These are phyloP conservation scores for Alcedo quadribrachys DNA, from an alignment of 2,797 vertebrate genomes.

Conservation along the genomic window DNA sequence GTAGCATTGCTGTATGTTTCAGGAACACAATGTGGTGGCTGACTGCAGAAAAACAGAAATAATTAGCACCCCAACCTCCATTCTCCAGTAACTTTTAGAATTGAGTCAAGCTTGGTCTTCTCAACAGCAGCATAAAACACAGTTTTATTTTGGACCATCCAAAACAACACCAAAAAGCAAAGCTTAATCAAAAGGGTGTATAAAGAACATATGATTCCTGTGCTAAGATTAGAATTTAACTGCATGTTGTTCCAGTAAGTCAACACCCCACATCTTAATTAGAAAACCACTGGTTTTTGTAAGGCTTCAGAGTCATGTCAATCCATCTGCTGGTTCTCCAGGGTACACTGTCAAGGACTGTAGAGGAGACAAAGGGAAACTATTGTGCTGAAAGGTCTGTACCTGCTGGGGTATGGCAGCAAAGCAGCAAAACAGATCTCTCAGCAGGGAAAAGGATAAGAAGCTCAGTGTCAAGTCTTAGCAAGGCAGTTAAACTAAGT, in stretches of 20 bases:
- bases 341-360: background rate
- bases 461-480: background rate
- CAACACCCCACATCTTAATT: background rate
- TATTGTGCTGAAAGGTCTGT: background rate
- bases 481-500: background rate
- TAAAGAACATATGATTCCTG: background rate
- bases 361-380: background rate
- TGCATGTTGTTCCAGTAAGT: background rate
- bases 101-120: background rate
- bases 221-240: background rate
- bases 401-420: background rate
- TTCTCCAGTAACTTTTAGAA: background rate
- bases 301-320: background rate
- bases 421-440: background rate
- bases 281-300: background rate
- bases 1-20: conserved; percentile 97
- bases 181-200: background rate
- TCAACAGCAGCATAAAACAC: background rate
- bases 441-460: background rate
- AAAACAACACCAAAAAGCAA: background rate
- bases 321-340: background rate
- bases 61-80: background rate
- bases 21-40: conserved; percentile 93
- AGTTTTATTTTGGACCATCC: background rate
- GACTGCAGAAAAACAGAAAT: conserved; percentile 78